Base-by-base conservation (phyloP, 2,888 invertebrate genomes). In the Volucella bombylans region DNA sequence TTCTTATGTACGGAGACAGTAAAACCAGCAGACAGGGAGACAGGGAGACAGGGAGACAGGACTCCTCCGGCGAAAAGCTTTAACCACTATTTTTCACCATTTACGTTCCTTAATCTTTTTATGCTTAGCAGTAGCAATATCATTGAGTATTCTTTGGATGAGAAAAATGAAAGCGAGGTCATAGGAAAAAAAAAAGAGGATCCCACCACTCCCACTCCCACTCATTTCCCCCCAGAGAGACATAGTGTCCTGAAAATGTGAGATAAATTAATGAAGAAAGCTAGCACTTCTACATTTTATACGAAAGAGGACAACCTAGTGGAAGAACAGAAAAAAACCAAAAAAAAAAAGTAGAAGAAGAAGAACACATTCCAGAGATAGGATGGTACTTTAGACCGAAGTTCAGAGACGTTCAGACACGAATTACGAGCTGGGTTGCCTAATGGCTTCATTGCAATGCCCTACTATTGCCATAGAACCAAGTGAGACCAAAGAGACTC, bases 81-180 rank as follows among this genome's bases (percentile, higher is more conserved):
- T 85, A 85, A 81, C 85, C 85, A 85, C 85, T 81, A 85, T 85
- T 85, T 81, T 85, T 85, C 85, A 85, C 85, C 81, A 85, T 85
- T 85, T 85, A 81, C 76, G 85, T 77, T 72, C 68, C 68, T 61
- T 81, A 81, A 81, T 76, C 76, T 85, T 77, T 81, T 85, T 72
- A 76, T 81, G 62, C 80, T 85, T 80, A 85, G 80, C 76, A 80
- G 72, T 62, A 6, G 31, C 31, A 31, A 31, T 31, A 65, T 72
- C 61, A 62, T 82, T 62, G n/a, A 23, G 65, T 31, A 74, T 73
- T 69, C 59, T 6, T 39, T 43, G 9, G 38, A 38, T 31, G 15
- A 11, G 50, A 38, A 43, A 61, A 23, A 71, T 43, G 15, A 64
- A 65, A 69, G 45, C 50, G 47, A 68, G 23, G 38, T 23, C 9